Evolutionary conservation across 2,797 vertebrate genomes (phyloP), one percentile per base, ranked within the genome.

Genomic region (Diplodus sargus): DNA sequence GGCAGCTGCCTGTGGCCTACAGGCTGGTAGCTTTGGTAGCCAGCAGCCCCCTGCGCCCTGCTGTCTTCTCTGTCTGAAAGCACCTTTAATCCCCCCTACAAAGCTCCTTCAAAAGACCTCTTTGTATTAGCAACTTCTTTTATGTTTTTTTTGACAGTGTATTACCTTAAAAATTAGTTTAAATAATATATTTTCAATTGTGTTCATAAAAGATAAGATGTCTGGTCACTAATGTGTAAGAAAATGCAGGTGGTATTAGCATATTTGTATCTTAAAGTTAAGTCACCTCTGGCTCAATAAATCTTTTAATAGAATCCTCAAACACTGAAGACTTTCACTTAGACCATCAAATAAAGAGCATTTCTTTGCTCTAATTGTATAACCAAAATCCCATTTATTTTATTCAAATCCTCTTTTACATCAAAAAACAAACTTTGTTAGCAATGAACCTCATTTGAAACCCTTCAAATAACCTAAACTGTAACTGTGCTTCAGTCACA

Each of bases 301-400:
- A 20, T 74, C 6, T 60, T 57, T 69, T 74, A 28, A 59, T 43
- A 30, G 8, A 25, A 70, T 65, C 30, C 17, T 48, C 5, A 69
- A 73, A 58, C 9, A 51, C 22, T 6, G 14, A 59, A 42, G 18
- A 12, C 25, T 72, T 78, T 58, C 22, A 61, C 23, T 74, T 57
- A 20, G 60, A 67, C 62, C 42, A 54, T 63, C 30, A 51, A 68
- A 82, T 63, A 30, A 48, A 69, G 34, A 58, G 25, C 34, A 34
- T 34, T 16, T 25, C 0, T 42, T 64, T 30, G 42, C n/a, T 39
- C 34, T 12, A 54, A 4, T 69, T 60, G n/a, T 17, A 45, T 20
- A 18, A 9, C 43, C 7, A 42, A 52, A 65, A 43, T 64, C 18
- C 18, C 18, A 51, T 43, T 20, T 20, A 66, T 18, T 39, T 49